phyloP scores from a whole-genome alignment of 2,888 invertebrate species.

The Trichogramma evanescens region DNA sequence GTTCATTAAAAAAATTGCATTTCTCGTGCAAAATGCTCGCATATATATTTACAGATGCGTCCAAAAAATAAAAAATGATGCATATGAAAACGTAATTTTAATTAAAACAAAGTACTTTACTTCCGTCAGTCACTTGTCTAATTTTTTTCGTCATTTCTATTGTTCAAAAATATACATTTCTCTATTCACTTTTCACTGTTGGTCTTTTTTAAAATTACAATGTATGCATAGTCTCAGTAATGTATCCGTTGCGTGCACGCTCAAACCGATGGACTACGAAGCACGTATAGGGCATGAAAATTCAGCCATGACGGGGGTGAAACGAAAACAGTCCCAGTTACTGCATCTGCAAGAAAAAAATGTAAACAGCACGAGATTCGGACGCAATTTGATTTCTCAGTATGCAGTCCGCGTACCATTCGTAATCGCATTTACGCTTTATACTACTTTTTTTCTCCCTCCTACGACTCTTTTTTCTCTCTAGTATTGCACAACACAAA shows the following conservation, averaged over 20 bases:
- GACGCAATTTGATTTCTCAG: slow-evolving; percentile 6
- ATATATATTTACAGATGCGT: not conserved
- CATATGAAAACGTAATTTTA: slow-evolving; percentile 1
- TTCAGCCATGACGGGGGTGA: not conserved
- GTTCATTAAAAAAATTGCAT: not conserved
- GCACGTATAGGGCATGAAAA: not conserved
- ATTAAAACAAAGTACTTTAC: slow-evolving; percentile 5
- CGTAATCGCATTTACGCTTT: slow-evolving; percentile 9
- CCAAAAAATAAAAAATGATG: too few species aligned
- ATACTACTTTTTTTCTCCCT: not conserved
- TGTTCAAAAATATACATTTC: not conserved
- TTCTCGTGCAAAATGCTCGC: not conserved
- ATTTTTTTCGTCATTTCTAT: too few species aligned
- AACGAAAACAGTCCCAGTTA: too few species aligned
- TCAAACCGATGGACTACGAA: not conserved
- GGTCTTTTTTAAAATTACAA: slow-evolving; percentile 2
- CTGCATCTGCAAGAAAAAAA: not conserved
- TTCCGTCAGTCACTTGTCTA: too few species aligned
- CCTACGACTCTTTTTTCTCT: too few species aligned
- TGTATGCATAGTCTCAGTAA: not conserved
- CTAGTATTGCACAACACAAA: too few species aligned
- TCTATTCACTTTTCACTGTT: not conserved
- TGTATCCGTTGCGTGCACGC: not conserved
- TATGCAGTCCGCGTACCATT: not conserved
- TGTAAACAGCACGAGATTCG: slow-evolving; percentile 4